Conservation (phyloP, 2,888 invertebrate species). For the Tachina lurida region DNA sequence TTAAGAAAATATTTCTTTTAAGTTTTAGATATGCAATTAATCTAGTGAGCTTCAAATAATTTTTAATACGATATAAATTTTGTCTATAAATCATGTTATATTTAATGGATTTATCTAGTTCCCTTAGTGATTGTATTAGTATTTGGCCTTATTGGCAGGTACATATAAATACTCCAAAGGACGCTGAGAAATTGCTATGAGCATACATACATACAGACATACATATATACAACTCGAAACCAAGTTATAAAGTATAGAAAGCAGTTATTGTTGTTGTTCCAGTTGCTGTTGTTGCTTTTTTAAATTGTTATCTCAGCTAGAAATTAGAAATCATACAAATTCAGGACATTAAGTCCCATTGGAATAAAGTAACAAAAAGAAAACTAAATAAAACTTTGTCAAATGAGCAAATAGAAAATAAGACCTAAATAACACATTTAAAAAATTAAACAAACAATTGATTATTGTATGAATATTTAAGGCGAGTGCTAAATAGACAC, state of each 20-base stretch:
- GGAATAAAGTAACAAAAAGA: background rate
- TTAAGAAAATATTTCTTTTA: no score
- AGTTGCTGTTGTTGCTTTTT: background rate
- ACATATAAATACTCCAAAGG: conserved; percentile 9
- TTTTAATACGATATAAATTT: no score
- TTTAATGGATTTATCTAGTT: no score
- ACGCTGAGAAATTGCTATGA: conserved; percentile 33
- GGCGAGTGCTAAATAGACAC: background rate
- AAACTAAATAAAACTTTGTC: conserved; percentile 12
- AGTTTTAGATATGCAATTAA: no score
- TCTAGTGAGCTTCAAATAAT: no score
- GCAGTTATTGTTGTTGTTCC: conserved; percentile 1
- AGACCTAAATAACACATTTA: conserved; percentile 19
- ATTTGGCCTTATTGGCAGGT: no score
- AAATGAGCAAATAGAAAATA: conserved; percentile 15
- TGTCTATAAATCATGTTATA: no score
- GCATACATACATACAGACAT: conserved; percentile 24
- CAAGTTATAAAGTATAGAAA: conserved; percentile 34
- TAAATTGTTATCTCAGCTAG: background rate
- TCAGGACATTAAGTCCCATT: conserved; percentile 37
- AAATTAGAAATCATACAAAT: background rate
- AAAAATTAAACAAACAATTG: conserved; percentile 2
- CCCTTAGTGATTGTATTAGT: no score
- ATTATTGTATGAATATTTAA: background rate
- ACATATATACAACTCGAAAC: background rate